A percentile compares a stretch with the other conserved stretches of the same genome.
These are phyloP conservation scores for Chaetodon trifascialis DNA, from an alignment of 2,113 vertebrate genomes.

Conservation along the genomic window DNA sequence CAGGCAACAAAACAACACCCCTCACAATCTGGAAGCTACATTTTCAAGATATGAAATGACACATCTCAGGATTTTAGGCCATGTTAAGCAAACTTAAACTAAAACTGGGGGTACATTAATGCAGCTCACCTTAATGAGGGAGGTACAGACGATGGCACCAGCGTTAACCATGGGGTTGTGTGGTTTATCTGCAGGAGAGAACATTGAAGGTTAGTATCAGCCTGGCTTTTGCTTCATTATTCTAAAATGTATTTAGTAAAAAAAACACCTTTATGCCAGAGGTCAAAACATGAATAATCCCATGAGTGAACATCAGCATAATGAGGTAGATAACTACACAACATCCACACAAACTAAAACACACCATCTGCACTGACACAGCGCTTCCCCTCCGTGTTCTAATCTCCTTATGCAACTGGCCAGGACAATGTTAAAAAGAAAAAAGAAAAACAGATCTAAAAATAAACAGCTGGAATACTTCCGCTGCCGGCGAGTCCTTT, in stretches of 20 bases:
- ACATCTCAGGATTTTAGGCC: not conserved
- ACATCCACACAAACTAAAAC: not conserved
- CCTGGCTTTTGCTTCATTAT: not conserved
- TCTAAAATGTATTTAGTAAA: no score
- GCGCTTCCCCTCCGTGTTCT: slow-evolving; percentile 5
- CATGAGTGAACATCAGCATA: not conserved
- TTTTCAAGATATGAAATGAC: not conserved
- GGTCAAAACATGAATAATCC: not conserved
- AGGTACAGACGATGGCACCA: slow-evolving; percentile 97
- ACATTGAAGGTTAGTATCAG: not conserved
- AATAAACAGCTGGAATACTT: slow-evolving; percentile 26
- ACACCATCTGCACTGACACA: not conserved
- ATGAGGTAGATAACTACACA: not conserved
- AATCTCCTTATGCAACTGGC: slow-evolving; percentile 42
- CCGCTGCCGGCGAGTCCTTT: not conserved
- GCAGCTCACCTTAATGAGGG: slow-evolving; percentile 95
- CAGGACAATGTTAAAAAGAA: not conserved
- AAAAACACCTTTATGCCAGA: not conserved
- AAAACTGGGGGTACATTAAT: no score
- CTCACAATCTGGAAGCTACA: not conserved
- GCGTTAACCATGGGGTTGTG: slow-evolving; percentile 99
- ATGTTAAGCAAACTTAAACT: not conserved
- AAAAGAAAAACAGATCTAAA: slow-evolving; percentile 6
- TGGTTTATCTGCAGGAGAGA: slow-evolving; percentile 89
- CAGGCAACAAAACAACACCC: not conserved